Conservation (phyloP, 2,113 vertebrate species). For the Ochotona curzoniae region DNA sequence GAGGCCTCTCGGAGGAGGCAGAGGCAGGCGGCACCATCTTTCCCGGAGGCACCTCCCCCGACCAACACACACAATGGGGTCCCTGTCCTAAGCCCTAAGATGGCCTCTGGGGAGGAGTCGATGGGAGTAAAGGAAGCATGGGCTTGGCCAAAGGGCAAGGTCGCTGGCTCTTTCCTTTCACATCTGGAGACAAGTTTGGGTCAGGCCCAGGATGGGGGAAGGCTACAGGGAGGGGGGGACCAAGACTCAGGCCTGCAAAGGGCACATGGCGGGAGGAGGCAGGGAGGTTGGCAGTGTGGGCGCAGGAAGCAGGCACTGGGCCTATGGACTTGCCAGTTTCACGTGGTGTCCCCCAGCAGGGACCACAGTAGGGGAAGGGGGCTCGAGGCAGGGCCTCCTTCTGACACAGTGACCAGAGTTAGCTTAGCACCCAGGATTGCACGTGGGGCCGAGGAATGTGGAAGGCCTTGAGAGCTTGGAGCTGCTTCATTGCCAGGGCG, state of each 20-base stretch:
- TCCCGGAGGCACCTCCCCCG: slow-evolving; percentile 16
- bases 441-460: too few species aligned
- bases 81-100: background rate
- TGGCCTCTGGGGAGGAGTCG: slow-evolving; percentile 45
- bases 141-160: slow-evolving; percentile 45
- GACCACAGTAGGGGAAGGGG: background rate
- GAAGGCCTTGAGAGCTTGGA: background rate
- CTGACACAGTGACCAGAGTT: background rate
- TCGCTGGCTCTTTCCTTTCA: background rate
- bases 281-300: background rate
- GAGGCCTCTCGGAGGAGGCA: background rate
- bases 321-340: background rate
- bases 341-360: background rate
- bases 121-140: background rate
- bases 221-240: background rate
- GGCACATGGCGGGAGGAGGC: background rate
- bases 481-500: background rate
- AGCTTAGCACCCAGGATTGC: rapidly evolving
- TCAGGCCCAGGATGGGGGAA: background rate
- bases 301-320: background rate
- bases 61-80: slow-evolving; percentile 16
- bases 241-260: rapidly evolving
- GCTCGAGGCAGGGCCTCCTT: background rate
- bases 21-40: slow-evolving; percentile 47
- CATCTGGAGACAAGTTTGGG: slow-evolving; percentile 7